Evolutionary conservation across 1,140 invertebrate species (phyloP).

Genomic region (Caenorhabditis remanei): DNA sequence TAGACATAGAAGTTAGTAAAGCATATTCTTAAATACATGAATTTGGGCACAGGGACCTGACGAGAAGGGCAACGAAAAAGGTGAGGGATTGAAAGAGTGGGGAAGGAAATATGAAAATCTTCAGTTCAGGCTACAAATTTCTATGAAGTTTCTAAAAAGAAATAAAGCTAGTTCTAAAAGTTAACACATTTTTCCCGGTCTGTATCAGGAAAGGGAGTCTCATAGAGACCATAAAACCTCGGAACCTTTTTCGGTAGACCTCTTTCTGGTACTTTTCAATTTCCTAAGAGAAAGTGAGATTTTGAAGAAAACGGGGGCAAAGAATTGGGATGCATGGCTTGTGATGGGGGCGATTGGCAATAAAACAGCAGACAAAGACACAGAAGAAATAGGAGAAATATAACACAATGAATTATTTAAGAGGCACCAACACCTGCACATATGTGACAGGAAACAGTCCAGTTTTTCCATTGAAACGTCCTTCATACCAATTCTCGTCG

Average conservation of each 20-base stretch:
- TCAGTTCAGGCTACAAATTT: too few species aligned
- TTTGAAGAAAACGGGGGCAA: background rate
- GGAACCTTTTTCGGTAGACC: background rate
- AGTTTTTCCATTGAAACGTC: constrained; percentile 71
- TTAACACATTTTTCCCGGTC: too few species aligned
- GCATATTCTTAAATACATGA: constrained; percentile 1
- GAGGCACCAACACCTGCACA: constrained; percentile 72
- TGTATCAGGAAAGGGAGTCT: background rate
- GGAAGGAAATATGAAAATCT: too few species aligned
- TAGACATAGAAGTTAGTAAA: too few species aligned
- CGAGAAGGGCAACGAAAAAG: background rate
- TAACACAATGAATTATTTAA: constrained; percentile 28
- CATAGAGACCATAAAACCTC: constrained; percentile 19
- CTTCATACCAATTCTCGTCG: constrained; percentile 78
- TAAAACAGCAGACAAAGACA: constrained; percentile 11
- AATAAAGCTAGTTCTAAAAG: too few species aligned
- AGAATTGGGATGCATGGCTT: background rate
- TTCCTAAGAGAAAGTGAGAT: constrained; percentile 30
- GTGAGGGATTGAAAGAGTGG: background rate
- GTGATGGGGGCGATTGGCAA: background rate
- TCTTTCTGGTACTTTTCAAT: background rate
- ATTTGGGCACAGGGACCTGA: background rate
- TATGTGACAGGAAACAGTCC: constrained; percentile 76
- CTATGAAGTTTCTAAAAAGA: too few species aligned
- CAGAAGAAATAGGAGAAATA: background rate